A percentile compares a stretch with the other conserved stretches of the same genome.
Conservation (phyloP, 2,888 invertebrate genomes). For the Selenia dentaria region DNA sequence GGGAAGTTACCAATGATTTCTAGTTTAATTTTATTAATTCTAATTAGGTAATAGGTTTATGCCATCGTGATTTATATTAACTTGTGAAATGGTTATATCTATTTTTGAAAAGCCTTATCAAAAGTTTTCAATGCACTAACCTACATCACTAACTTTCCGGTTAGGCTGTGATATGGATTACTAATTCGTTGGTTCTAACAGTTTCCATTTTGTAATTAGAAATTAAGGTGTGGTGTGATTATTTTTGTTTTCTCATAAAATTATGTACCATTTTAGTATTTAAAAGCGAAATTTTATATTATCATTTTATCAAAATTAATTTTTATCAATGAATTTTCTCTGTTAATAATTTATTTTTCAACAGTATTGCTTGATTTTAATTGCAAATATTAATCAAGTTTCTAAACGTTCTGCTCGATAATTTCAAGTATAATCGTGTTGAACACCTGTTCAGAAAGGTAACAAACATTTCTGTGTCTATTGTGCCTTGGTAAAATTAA, state of each 20-base stretch:
- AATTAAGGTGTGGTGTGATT: slow-evolving; percentile 80
- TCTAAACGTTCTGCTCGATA: too few relatives aligned
- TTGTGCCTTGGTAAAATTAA: too few relatives aligned
- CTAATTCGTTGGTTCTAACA: slow-evolving; percentile 56
- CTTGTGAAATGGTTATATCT: slow-evolving; percentile 1
- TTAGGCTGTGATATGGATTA: slow-evolving; percentile 28
- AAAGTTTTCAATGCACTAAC: slow-evolving; percentile 20
- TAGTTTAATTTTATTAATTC: not conserved
- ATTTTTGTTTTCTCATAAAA: slow-evolving; percentile 42
- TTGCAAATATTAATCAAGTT: too few relatives aligned
- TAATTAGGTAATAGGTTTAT: slow-evolving; percentile 6
- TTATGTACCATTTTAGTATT: slow-evolving; percentile 29
- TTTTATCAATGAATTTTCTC: too few relatives aligned
- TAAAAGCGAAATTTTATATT: slow-evolving; percentile 28
- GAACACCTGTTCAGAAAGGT: too few relatives aligned
- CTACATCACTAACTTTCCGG: slow-evolving; percentile 20
- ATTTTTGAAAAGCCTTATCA: slow-evolving; percentile 2
- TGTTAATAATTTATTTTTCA: too few relatives aligned
- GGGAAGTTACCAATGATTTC: slow-evolving; percentile 14
- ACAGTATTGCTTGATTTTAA: too few relatives aligned
- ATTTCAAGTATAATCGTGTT: too few relatives aligned
- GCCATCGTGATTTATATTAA: slow-evolving; percentile 7
- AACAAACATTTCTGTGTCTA: too few relatives aligned
- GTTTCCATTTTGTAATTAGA: slow-evolving; percentile 70
- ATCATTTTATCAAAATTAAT: too few relatives aligned